A percentile compares a stretch with the other conserved stretches of the same genome.
Conservation (phyloP, 1,140 invertebrate species). For the Caerostris extrusa region DNA sequence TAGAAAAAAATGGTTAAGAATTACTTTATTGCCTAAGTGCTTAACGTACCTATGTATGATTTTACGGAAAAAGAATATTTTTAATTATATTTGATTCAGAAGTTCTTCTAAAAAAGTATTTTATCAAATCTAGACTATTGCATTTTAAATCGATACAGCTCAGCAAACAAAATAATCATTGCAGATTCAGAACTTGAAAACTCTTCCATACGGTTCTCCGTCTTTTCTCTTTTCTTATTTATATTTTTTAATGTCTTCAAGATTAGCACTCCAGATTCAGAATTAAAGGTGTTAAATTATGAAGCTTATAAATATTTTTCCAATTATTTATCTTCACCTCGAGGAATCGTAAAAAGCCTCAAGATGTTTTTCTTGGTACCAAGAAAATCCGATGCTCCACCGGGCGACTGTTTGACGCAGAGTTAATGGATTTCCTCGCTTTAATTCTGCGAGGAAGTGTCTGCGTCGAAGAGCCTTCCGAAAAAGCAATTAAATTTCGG, state of each 20-base stretch:
- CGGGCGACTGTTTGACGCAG: constrained; percentile 33
- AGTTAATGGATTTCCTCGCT: constrained; percentile 65
- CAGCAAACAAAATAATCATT: not conserved
- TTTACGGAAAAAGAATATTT: too few species aligned
- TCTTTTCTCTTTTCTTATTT: too few species aligned
- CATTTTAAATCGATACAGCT: not conserved
- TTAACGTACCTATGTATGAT: too few species aligned
- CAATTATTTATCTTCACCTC: constrained; percentile 57
- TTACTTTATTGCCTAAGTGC: too few species aligned
- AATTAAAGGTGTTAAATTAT: constrained; percentile 62
- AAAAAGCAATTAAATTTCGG: constrained; percentile 72
- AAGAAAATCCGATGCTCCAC: constrained; percentile 1
- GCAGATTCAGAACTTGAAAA: not conserved
- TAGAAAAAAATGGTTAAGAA: too few species aligned
- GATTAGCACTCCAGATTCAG: constrained; percentile 18
- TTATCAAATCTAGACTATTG: too few species aligned
- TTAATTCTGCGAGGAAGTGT: constrained; percentile 45
- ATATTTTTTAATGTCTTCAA: not conserved
- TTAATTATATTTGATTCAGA: too few species aligned
- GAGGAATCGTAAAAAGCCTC: not conserved
- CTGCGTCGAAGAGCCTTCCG: not conserved
- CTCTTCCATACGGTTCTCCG: not conserved
- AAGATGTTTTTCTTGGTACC: constrained; percentile 16
- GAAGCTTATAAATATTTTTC: constrained; percentile 14
- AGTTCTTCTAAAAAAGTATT: too few species aligned